Base-by-base conservation (phyloP, 2,113 vertebrate species). In the Coptodon rendalli region DNA sequence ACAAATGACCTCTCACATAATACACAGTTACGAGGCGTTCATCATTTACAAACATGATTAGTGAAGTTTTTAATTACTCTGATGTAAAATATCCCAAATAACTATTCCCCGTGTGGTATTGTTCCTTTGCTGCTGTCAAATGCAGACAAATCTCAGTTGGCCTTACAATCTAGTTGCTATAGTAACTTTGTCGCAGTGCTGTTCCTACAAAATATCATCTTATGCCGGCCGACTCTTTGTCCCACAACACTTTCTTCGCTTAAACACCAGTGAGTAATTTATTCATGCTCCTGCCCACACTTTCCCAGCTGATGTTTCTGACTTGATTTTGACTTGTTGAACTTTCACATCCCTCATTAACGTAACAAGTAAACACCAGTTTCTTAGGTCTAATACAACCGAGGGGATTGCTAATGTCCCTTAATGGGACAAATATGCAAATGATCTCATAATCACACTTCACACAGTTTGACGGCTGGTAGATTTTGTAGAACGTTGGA, bases 341-440 rank as follows among this genome's bases (percentile, higher is more conserved):
- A 89, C 83, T 89, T 88, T 90, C 45, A 88, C 73, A 52, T 79
- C 80, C 59, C 56, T 88, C 80, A 85, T 90, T 83, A 83, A 89
- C 16, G n/a, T 57, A 84, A 68, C 89, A 86, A 87, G 85, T 89
- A 87, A 89, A 89, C 92, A 90, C 36, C 27, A 31, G 40, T 54
- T 86, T 78, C 68, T 81, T 19, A 14, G 61, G 54, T 54, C 50
- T 79, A 52, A 86, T 85, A 50, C 76, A 89, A 88, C 86, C 73
- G 54, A 80, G 71, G 86, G 87, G 81, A 48, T 83, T 10, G 81
- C 89, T 94, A 92, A 93, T 88, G 86, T 90, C 73, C 81, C 89
- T 80, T 87, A 92, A 90, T 89, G 89, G 87, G 86, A 87, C 86
- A 78, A 56, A 87, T 84, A 94, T 95, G 91, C 88, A 90, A 92